Evolutionary conservation across 2,113 vertebrate genomes (phyloP).

Genomic region (Mesembrinibis cayennensis): DNA sequence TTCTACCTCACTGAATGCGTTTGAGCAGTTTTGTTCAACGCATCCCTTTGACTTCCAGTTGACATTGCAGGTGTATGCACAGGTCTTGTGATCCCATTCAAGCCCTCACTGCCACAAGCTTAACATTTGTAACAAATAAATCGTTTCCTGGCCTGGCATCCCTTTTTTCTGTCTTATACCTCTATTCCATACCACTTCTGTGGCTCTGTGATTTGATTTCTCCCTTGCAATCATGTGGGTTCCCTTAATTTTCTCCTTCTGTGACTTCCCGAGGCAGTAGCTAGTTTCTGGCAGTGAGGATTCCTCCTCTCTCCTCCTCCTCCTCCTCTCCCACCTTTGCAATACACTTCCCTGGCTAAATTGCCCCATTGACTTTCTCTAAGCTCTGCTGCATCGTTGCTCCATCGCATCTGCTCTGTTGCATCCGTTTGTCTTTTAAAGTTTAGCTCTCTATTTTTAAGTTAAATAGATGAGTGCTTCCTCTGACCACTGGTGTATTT

Average conservation of each 20-base stretch:
- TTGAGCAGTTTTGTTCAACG: neutral
- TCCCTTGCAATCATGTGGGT: neutral
- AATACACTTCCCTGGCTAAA: neutral
- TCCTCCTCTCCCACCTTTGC: neutral
- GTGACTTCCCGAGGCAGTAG: neutral
- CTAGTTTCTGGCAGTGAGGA: neutral
- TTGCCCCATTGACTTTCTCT: neutral
- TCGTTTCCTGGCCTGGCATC: neutral
- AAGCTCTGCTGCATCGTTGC: neutral
- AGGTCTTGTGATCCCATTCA: neutral
- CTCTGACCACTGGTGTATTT: neutral
- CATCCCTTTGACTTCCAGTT: neutral
- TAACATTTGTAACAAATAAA: neutral
- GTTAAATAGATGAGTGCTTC: neutral
- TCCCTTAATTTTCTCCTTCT: neutral
- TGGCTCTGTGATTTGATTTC: neutral
- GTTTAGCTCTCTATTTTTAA: conserved; percentile 6
- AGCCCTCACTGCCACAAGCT: neutral
- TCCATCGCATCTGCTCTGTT: neutral
- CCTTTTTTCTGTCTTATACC: neutral
- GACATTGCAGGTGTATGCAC: neutral
- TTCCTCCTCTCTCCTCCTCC: neutral
- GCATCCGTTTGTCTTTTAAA: neutral
- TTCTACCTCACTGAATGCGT: neutral
- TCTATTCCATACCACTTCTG: neutral